phyloP scores from a whole-genome alignment of 2,113 vertebrate genomes.

The Pterocles orientalis region DNA sequence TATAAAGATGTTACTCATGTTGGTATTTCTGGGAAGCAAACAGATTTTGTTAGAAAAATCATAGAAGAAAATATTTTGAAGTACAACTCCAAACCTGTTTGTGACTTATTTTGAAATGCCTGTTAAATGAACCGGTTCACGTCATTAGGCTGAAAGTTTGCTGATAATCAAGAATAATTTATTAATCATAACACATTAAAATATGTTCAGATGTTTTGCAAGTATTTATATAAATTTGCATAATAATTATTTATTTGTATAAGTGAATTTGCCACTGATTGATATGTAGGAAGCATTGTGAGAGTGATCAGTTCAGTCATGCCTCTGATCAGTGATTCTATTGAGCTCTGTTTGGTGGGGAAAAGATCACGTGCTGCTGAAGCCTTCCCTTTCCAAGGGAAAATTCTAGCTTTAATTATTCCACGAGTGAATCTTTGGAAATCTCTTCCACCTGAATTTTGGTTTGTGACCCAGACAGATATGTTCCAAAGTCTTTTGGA shows the following conservation, averaged over 20 bases:
- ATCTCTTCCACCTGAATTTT: not conserved
- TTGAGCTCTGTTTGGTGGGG: not conserved
- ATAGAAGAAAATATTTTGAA: not conserved
- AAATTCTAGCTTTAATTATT: not conserved
- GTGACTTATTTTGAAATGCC: not conserved
- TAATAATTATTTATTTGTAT: not conserved
- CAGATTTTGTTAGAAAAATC: not conserved
- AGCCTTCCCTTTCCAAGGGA: not conserved
- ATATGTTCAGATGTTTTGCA: not conserved
- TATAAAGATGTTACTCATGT: not conserved
- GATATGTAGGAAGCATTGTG: not conserved
- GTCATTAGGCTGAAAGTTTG: not conserved
- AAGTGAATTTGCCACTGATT: not conserved
- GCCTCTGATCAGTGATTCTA: not conserved
- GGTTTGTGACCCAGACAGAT: not conserved
- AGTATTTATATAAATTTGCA: not conserved
- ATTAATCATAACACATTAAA: not conserved
- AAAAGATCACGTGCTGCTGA: not conserved
- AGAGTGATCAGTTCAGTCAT: not conserved
- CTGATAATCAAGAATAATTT: not conserved
- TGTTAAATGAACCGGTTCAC: not conserved
- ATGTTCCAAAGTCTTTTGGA: not conserved
- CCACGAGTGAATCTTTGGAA: not conserved
- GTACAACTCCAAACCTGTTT: not conserved
- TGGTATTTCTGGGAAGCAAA: not conserved